Base-by-base conservation (phyloP, 1,140 invertebrate species). In the Micrasema longulum region DNA sequence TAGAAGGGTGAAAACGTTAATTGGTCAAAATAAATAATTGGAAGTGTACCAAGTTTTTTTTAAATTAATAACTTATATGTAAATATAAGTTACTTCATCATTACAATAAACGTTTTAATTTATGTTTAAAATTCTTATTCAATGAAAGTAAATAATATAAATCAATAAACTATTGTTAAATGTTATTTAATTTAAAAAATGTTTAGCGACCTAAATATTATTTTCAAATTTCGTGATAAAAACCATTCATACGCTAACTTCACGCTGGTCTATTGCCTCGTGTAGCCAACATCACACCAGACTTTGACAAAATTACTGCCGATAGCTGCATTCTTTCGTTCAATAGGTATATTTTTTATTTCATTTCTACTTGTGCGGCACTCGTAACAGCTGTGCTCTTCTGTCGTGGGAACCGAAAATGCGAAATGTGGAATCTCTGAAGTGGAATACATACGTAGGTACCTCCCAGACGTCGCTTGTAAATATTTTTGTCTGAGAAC, bases 301-400 rank as follows among this genome's bases (percentile, higher is more conserved):
- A 69, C 35, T 70, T 64, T 70, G 55, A 70, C 68, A 70, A 70
- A 70, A 70, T 64, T 35, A 31, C 68, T 41, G 57, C 57, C 63
- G 63, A 70, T 64, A 45, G 45, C 68, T 41, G 57, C 57, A 70
- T 70, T 70, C 55, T 52, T 55, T 68, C 31, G 65, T 26, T 55
- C 23, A 20, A 50, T 48, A 36, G 35, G 48, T 53, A 22, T 12
- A 68, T 52, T 52, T 64, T 66, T 68, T 68, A 16, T 50, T 53
- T 69, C 67, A n/a, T 12, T 69, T 47, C 20, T 26, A 23, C 67
- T 31, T 22, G 20, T 36, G 3, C 52, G 53, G 31, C 18, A 69
- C 43, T 23, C 5, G 22, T 4, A 52, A 20, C 38, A 38, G 35
- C 64, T 22, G 64, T 66, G 18, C 26, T 31, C 14, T 38, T 66